phyloP scores from a whole-genome alignment of 2,113 vertebrate genomes.

The Heterotilapia buettikoferi region DNA sequence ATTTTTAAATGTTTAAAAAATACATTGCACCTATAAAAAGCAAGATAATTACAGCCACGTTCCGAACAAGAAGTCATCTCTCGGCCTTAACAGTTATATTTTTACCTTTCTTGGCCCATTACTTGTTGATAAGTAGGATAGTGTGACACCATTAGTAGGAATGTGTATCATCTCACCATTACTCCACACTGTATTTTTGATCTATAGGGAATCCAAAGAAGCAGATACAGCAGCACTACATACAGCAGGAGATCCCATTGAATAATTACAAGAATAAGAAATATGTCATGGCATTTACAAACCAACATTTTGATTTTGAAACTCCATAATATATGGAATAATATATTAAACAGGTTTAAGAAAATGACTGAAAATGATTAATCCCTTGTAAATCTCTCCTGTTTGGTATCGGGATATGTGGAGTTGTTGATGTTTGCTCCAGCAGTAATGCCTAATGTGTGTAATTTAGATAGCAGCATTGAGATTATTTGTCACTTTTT shows the following conservation, averaged over 20 bases:
- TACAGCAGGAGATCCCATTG: neutral
- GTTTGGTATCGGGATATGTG: neutral
- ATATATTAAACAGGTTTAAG: neutral
- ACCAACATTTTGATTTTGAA: neutral
- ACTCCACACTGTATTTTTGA: neutral
- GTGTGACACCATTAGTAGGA: neutral
- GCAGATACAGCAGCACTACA: neutral
- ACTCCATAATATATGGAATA: neutral
- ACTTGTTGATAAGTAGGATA: neutral
- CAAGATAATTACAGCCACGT: neutral
- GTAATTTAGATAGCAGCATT: constrained; percentile 38
- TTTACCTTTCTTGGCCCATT: neutral
- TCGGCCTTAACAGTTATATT: neutral
- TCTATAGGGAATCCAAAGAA: neutral
- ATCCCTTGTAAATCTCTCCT: neutral
- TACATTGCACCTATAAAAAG: neutral
- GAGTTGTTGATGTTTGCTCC: neutral
- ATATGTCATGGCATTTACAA: neutral
- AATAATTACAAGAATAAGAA: neutral
- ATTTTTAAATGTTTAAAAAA: neutral
- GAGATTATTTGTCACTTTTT: constrained; percentile 25
- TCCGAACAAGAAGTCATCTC: neutral
- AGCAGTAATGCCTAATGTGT: constrained; percentile 1
- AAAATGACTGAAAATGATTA: neutral
- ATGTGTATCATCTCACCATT: neutral